Evolutionary conservation across 2,888 invertebrate genomes (phyloP).

Genomic region (Drosophila crucigera): DNA sequence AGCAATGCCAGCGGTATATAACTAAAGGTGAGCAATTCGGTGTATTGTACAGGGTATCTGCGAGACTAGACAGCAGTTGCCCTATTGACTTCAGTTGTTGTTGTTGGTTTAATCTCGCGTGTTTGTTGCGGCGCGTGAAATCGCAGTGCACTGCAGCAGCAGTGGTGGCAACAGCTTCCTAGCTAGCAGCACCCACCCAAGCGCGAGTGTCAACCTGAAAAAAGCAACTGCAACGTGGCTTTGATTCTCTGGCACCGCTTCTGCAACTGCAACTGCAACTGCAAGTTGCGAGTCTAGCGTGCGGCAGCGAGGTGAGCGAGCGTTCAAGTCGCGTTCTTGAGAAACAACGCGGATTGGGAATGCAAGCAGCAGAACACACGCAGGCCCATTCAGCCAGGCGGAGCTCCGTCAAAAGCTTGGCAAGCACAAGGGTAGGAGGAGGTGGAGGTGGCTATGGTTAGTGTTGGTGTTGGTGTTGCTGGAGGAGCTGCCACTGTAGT

Average conservation of each 20-base stretch:
- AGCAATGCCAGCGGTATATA: neutral
- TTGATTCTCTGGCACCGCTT: conserved; percentile 27
- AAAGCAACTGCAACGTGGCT: conserved; percentile 32
- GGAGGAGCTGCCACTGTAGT: conserved; percentile 30
- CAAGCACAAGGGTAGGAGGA: neutral
- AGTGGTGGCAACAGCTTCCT: conserved; percentile 41
- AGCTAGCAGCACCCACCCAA: conserved; percentile 63
- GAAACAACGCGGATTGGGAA: conserved; percentile 64
- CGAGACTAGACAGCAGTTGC: neutral
- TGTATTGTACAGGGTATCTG: neutral
- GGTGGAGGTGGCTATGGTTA: neutral
- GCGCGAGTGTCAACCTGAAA: conserved; percentile 69
- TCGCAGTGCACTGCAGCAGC: conserved; percentile 45
- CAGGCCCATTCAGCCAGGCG: conserved; percentile 67
- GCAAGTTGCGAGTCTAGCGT: conserved; percentile 45
- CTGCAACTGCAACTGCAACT: conserved; percentile 12
- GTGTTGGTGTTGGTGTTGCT: conserved; percentile 7
- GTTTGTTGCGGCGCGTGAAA: conserved; percentile 70
- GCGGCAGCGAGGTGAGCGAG: conserved; percentile 55
- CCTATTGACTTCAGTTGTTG: conserved; percentile 15
- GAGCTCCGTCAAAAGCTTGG: conserved; percentile 29
- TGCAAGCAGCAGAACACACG: conserved; percentile 80
- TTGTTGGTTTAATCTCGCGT: conserved; percentile 66
- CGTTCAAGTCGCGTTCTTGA: conserved; percentile 66
- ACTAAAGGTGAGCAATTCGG: neutral